Base-by-base conservation (phyloP, 1,140 invertebrate genomes). In the Episyrphus balteatus region DNA sequence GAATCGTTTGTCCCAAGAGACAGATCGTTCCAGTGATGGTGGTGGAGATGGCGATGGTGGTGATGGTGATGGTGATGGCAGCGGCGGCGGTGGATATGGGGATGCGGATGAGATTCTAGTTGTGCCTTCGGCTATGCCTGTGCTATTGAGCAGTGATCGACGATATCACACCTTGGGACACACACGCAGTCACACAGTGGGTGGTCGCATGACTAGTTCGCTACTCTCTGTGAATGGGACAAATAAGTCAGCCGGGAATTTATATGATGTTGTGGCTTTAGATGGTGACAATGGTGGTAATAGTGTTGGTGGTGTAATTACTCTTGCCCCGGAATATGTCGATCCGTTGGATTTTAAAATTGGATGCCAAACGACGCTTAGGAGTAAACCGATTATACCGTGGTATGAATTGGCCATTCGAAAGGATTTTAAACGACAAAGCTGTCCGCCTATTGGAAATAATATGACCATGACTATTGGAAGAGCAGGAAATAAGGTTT, bases 321-420 rank as follows among this genome's bases (percentile, higher is more conserved):
- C 58, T 17, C 54, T 66, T 51, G 62, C 60, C 7, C 58, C 61
- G 10, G 64, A 68, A 39, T 68, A 67, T 41, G 56, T 61, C 51
- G 66, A 68, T 55, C 66, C 66, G 8, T 43, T 68, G 58, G 75
- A 77, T 55, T 73, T 75, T n/a, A 78, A 78, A 63, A 70, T 78
- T 33, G 76, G 76, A 21, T 78, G 75, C 49, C 76, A 78, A 61
- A 77, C 76, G 1, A 78, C 76, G n/a, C 54, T 78, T 31, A 58
- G 76, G 32, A 70, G 76, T 3, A 75, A 78, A 48, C 79, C 78
- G 15, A 72, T 79, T 40, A 78, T 90, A 37, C 86, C 86, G 0
- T 89, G 86, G 86, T 89, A 85, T 82, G 86, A 88, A 68, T 64
- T 88, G 42, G 86, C 86, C 15, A 87, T 86, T 12, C 80, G 78